Base-by-base conservation (phyloP, 2,888 invertebrate genomes). In the Heliconius charithonia region DNA sequence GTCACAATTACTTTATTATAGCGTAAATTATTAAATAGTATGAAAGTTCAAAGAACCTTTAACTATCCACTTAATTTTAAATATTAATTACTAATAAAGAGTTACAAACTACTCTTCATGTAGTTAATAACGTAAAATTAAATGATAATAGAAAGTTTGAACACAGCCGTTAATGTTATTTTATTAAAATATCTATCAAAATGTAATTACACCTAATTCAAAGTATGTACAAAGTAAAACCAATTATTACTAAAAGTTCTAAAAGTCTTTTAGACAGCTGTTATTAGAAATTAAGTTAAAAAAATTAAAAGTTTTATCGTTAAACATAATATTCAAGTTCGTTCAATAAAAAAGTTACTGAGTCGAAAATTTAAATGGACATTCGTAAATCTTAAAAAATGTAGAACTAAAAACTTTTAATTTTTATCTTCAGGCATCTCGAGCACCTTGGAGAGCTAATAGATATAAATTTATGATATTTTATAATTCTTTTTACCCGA, bases 301-400 rank as follows among this genome's bases (percentile, higher is more conserved):
- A 73, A 77, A 79, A 63, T 27, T 32, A 9, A 56, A 78, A 78
- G 76, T 79, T 79, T 73, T 51, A 76, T 79, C 76, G 70, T 76
- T 76, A 67, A 79, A 76, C 67, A 71, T 78, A 27, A 75, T 78
- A 75, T 73, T 67, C 45, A 72, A 76, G n/a, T 79, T 76, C n/a
- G 67, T 62, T 76, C 67, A 72, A 73, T 79, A 76, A 66, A 76
- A 79, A 79, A 72, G 41, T 75, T 70, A 63, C 72, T 72, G 22
- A 74, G 12, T 62, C 19, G 51, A 70, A 65, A 75, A 51, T 71
- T 78, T 32, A 63, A 65, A 63, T 78, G 22, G 25, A 51, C 32
- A 32, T 70, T 66, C 27, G 37, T 69, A 12, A 56, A 76, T 76
- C 45, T 63, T 37, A 41, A 10, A 73, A 63, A 73, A 63, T 41